Conservation (phyloP, 2,888 invertebrate species). For the Abrostola tripartita region DNA sequence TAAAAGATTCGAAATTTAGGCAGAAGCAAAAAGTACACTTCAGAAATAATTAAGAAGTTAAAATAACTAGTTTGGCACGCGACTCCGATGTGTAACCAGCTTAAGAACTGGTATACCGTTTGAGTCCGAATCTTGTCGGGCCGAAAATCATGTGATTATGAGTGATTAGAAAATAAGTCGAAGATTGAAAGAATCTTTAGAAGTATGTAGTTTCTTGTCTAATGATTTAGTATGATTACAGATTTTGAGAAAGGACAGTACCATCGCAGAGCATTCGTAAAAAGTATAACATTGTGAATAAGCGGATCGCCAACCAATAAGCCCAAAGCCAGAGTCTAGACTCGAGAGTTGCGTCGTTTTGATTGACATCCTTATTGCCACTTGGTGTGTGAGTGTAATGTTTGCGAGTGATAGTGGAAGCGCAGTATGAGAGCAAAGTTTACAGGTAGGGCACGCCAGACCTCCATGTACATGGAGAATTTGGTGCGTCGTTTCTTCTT, state of each 20-base stretch:
- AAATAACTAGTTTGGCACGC: no score
- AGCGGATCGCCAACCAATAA: conserved; percentile 56
- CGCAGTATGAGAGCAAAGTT: conserved; percentile 11
- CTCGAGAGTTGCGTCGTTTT: conserved; percentile 17
- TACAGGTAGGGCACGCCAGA: not conserved
- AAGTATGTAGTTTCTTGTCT: not conserved
- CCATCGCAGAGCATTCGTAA: conserved; percentile 42
- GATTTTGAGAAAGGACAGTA: not conserved
- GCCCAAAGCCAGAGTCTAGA: conserved; percentile 49
- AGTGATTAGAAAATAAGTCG: no score
- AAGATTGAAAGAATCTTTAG: no score
- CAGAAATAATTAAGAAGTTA: no score
- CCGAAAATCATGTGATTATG: no score
- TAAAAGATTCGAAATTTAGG: not conserved
- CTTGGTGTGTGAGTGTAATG: conserved; percentile 20
- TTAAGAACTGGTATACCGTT: no score
- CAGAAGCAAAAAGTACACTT: no score
- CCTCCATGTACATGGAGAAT: not conserved
- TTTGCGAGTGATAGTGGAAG: conserved; percentile 19
- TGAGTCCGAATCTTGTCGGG: no score
- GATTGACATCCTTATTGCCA: conserved; percentile 5
- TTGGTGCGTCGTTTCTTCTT: no score
- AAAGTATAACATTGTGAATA: conserved; percentile 42
- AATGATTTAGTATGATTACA: not conserved
- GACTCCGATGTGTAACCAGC: no score